These are phyloP conservation scores for Tetragonula carbonaria DNA, from an alignment of 2,888 invertebrate species.

Conservation along the genomic window DNA sequence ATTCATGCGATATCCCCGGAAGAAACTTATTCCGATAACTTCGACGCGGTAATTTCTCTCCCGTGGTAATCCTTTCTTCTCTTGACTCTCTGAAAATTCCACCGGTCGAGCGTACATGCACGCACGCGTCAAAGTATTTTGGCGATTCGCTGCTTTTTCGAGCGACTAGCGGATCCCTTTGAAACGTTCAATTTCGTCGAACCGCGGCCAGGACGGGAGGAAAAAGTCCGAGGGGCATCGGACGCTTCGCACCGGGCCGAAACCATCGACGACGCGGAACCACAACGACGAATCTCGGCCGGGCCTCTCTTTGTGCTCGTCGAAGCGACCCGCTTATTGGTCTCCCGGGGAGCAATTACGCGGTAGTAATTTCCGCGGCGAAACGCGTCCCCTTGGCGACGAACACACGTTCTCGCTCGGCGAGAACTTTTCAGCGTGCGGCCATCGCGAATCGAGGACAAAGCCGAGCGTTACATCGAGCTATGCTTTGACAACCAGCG, in stretches of 20 bases:
- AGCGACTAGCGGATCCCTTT: neutral
- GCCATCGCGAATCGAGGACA: conserved; percentile 21
- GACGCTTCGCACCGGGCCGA: neutral
- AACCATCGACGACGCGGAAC: neutral
- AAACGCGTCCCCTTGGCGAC: conserved; percentile 12
- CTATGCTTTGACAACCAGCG: conserved; percentile 36
- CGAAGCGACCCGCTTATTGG: conserved; percentile 29
- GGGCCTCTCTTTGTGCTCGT: neutral
- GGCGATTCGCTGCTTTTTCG: neutral
- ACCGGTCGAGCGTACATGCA: neutral
- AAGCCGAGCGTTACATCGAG: conserved; percentile 26
- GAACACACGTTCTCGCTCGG: conserved; percentile 20
- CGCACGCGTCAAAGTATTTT: neutral
- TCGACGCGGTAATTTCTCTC: neutral
- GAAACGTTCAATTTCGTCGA: neutral
- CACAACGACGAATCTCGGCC: neutral
- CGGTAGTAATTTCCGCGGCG: conserved; percentile 47
- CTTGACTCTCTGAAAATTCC: neutral
- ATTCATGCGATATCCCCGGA: neutral
- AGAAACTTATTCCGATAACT: neutral
- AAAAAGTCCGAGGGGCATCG: neutral
- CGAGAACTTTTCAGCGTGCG: conserved; percentile 36
- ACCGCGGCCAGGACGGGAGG: neutral
- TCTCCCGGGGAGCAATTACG: conserved; percentile 64
- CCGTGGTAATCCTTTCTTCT: neutral